Percentiles rank a stretch among this genome's conserved stretches.
Conservation (phyloP, 2,888 invertebrate genomes). For the Heliconius hortense region DNA sequence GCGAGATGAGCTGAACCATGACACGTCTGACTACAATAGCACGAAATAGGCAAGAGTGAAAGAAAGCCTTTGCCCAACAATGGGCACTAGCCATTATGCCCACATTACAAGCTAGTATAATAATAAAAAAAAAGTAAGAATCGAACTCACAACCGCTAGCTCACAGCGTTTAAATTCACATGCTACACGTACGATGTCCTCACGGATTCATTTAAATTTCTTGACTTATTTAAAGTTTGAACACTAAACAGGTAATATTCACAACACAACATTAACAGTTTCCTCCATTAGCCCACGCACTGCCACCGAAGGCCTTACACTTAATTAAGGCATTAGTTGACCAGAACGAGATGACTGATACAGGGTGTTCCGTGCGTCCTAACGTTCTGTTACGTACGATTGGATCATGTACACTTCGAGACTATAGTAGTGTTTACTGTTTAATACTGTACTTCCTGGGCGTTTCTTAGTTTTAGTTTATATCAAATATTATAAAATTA, state of each 20-base stretch:
- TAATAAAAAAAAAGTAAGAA: too few relatives aligned
- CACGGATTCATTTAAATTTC: neutral
- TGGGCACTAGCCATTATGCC: too few relatives aligned
- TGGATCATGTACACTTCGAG: slow-evolving; percentile 46
- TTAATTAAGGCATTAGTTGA: slow-evolving; percentile 68
- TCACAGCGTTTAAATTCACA: too few relatives aligned
- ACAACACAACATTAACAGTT: too few relatives aligned
- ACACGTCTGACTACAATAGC: too few relatives aligned
- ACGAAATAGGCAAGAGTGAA: too few relatives aligned
- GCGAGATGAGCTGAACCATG: too few relatives aligned
- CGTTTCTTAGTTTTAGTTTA: slow-evolving; percentile 5
- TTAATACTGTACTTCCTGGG: neutral
- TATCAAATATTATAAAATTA: too few relatives aligned
- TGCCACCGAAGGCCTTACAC: slow-evolving; percentile 57
- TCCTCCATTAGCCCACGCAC: slow-evolving; percentile 45
- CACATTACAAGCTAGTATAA: too few relatives aligned
- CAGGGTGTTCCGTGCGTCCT: slow-evolving; percentile 48
- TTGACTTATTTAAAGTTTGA: neutral
- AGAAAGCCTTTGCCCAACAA: too few relatives aligned
- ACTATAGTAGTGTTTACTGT: neutral
- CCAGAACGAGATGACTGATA: slow-evolving; percentile 53
- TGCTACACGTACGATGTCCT: neutral
- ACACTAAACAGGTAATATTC: neutral
- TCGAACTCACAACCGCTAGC: too few relatives aligned
- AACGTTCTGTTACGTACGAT: slow-evolving; percentile 55